These are phyloP conservation scores for Phallusia fumigata DNA, from an alignment of 23 tunicate genomes.

Conservation along the genomic window DNA sequence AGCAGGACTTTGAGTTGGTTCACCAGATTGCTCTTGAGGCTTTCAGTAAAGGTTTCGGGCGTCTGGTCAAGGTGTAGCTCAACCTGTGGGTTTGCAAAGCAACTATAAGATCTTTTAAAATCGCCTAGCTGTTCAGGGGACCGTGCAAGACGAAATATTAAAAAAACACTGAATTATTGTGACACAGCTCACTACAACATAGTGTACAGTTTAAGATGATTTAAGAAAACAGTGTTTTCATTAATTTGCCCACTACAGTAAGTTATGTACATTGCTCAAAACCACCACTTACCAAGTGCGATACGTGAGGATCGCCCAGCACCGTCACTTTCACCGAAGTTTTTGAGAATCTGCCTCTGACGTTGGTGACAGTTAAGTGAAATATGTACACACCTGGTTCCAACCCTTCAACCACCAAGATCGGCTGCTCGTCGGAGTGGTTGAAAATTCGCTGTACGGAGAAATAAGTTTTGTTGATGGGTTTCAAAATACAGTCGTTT, in stretches of 20 bases:
- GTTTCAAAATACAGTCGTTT: no score
- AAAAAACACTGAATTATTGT: no score
- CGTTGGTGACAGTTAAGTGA: conserved; percentile 66
- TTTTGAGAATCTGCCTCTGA: conserved; percentile 35
- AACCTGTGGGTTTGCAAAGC: no score
- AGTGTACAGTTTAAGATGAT: no score
- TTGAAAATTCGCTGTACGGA: conserved; percentile 45
- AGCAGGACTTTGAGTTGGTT: conserved; percentile 58
- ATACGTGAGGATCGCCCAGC: conserved; percentile 26
- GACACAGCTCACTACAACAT: no score
- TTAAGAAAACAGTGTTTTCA: no score
- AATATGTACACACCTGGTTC: conserved; percentile 54
- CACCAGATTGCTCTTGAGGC: conserved; percentile 26
- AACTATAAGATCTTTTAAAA: no score
- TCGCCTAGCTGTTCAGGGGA: no score
- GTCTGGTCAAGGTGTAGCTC: conserved; percentile 55
- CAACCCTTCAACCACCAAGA: conserved; percentile 35
- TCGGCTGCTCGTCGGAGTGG: conserved; percentile 25
- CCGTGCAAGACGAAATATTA: no score
- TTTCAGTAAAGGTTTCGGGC: conserved; percentile 27
- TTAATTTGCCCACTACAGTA: no score
- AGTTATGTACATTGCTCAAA: no score
- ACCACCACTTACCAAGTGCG: conserved; percentile 52
- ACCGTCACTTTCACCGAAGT: conserved; percentile 51
- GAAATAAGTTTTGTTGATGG: no score